A percentile compares a stretch with the other conserved stretches of the same genome.
These are phyloP conservation scores for Sparus aurata DNA, from an alignment of 2,797 vertebrate species.

Conservation along the genomic window DNA sequence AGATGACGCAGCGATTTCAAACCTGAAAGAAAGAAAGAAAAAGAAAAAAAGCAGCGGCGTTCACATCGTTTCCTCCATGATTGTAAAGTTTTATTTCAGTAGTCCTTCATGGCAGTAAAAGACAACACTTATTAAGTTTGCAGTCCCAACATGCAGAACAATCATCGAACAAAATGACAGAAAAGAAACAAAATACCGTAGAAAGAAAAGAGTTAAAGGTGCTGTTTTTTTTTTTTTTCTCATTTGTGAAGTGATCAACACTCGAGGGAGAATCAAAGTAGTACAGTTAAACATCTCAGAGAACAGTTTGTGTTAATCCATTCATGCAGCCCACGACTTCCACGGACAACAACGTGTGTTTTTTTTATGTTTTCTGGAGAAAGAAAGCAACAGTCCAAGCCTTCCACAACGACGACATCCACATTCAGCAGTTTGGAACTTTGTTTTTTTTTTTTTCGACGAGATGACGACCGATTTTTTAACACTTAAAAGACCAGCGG, in stretches of 20 bases:
- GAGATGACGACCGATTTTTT: conserved; percentile 67
- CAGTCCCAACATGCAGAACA: conserved; percentile 98
- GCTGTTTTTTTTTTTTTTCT: conserved; percentile 63
- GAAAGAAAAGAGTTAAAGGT: conserved; percentile 78
- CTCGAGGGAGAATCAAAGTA: conserved; percentile 87
- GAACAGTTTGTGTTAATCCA: conserved; percentile 78
- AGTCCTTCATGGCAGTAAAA: conserved; percentile 94
- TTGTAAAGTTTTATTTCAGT: conserved; percentile 94
- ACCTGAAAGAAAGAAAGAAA: conserved; percentile 23
- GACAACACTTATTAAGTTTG: conserved; percentile 95
- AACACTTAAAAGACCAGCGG: conserved; percentile 67
- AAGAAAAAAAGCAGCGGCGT: conserved; percentile 34
- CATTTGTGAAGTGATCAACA: conserved; percentile 88
- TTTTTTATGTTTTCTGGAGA: conserved; percentile 68
- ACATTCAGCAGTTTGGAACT: conserved; percentile 79
- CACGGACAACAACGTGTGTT: conserved; percentile 85
- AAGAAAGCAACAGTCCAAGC: conserved; percentile 84
- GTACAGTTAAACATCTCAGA: conserved; percentile 88
- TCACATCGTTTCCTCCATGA: conserved; percentile 66
- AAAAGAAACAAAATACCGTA: conserved; percentile 80
- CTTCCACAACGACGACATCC: conserved; percentile 75
- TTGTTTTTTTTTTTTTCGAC: conserved; percentile 74
- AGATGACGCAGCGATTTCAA: conserved; percentile 20
- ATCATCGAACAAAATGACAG: conserved; percentile 89
- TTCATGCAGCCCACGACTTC: conserved; percentile 92